Evolutionary conservation across 1,140 invertebrate species (phyloP), one percentile per base, ranked within the genome.

Genomic region (Xylocopa sonorina): DNA sequence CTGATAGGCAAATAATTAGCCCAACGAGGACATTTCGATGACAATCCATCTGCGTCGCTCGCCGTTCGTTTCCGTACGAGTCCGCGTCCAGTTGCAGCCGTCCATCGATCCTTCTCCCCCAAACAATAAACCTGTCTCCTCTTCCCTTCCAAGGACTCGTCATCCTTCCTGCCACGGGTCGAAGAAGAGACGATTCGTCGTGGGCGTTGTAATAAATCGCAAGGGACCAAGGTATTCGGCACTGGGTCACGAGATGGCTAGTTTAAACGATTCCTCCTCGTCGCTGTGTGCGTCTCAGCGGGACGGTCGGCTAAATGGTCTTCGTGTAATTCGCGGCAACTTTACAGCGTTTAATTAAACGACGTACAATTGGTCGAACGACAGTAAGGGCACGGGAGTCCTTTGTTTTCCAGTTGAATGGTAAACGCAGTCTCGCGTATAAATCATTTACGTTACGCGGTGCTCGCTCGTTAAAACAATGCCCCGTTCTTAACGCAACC

Each of bases 1-100:
- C 51, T 43, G 74, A 76, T 76, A 68, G 64, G 41, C 64, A 67
- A 55, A 76, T 76, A 57, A 66, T 64, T 66, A 76, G 41, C 38
- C 64, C 16, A 46, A 57, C 41, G 46, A 4, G 46, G 46, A 68
- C 64, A 55, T 53, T 68, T 68, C 74, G 63, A 68, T 68, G 57
- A 76, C 74, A 68, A 76, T 76, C 64, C 34, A 51, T 74, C 72
- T 41, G 34, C 72, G 46, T 74, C 72, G 27, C 16, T 38, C 7
- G 43, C 53, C 69, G 29, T 60, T 60, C 10, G 14, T 34, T 34
- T 27, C 29, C 9, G 32, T 16, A 16, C 27, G 21, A 4, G 3
- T 27, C 1, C n/a, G n/a, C n/a, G 21, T 46, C 38, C 16, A 7
- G 24, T 57, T 41, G 29, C 24, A 29, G 18, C n/a, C 38, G 53